A percentile compares a stretch with the other conserved stretches of the same genome.
Evolutionary conservation across 2,888 invertebrate species (phyloP).

Genomic region (Andrena fulva): DNA sequence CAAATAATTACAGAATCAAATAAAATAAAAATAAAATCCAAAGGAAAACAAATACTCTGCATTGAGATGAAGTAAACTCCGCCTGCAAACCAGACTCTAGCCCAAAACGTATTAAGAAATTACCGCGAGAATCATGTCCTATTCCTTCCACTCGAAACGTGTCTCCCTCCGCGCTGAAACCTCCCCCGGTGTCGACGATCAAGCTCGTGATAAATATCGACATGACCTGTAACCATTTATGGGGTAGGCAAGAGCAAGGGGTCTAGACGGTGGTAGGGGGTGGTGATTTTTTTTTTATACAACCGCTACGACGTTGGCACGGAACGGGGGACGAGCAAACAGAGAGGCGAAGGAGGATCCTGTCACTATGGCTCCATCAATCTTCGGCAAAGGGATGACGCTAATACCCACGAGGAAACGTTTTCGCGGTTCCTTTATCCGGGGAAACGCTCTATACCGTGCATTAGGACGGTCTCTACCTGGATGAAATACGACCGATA

Average conservation of each 20-base stretch:
- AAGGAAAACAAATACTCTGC: no score
- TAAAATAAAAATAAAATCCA: no score
- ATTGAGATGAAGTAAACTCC: no score
- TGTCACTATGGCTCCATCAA: slow-evolving; percentile 80
- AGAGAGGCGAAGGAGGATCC: slow-evolving; percentile 59
- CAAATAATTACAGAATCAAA: neutral
- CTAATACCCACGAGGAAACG: slow-evolving; percentile 79
- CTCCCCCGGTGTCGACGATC: slow-evolving; percentile 25
- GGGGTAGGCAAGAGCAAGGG: slow-evolving; percentile 25
- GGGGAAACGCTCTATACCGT: slow-evolving; percentile 60
- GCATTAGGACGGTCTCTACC: slow-evolving; percentile 66
- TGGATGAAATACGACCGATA: slow-evolving; percentile 68
- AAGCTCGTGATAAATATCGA: slow-evolving; percentile 71
- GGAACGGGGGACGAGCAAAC: slow-evolving; percentile 42
- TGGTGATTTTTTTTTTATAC: slow-evolving; percentile 62
- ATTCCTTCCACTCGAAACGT: no score
- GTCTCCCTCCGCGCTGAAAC: no score
- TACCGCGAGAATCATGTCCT: no score
- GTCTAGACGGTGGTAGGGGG: slow-evolving; percentile 30
- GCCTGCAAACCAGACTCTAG: no score
- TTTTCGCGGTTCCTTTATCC: slow-evolving; percentile 74
- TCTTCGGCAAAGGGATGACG: slow-evolving; percentile 82
- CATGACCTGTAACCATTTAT: slow-evolving; percentile 67
- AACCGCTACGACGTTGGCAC: slow-evolving; percentile 32
- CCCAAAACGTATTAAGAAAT: no score